Evolutionary conservation across 2,113 vertebrate genomes (phyloP).

Genomic region (Toxotes jaculatrix): DNA sequence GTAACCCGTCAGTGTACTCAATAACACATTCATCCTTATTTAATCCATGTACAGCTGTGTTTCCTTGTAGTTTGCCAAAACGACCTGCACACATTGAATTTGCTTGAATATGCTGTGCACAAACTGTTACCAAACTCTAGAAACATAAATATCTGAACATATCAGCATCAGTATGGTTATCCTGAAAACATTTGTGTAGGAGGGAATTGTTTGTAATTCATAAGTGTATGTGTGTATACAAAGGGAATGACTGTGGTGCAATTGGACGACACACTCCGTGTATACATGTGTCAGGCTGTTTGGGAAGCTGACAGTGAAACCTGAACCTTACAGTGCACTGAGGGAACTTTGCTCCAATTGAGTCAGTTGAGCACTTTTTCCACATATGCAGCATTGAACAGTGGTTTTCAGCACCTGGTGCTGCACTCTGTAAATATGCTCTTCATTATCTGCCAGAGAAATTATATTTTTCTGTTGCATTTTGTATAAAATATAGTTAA

Average conservation of each 20-base stretch:
- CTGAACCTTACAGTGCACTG: background rate
- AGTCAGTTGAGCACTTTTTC: conserved; percentile 14
- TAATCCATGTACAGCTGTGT: background rate
- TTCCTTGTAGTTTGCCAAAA: conserved; percentile 1
- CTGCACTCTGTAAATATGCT: conserved; percentile 10
- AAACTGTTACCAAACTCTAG: background rate
- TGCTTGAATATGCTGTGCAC: background rate
- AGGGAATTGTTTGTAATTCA: background rate
- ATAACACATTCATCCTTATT: background rate
- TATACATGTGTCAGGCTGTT: background rate
- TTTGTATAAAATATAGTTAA: conserved; percentile 64
- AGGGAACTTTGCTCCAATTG: background rate
- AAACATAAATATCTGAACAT: background rate
- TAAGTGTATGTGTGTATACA: background rate
- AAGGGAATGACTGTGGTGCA: conserved; percentile 2
- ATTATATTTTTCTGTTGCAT: conserved; percentile 63
- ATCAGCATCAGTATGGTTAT: background rate
- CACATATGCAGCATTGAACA: conserved; percentile 9
- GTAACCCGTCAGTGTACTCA: background rate
- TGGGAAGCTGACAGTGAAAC: background rate
- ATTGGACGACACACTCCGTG: background rate
- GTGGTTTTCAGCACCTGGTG: conserved; percentile 1
- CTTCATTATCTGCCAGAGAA: conserved; percentile 50
- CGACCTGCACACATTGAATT: background rate
- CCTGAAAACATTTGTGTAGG: background rate